These are phyloP conservation scores for Leptatherina wallacei DNA, from an alignment of 2,797 vertebrate species.

Conservation along the genomic window DNA sequence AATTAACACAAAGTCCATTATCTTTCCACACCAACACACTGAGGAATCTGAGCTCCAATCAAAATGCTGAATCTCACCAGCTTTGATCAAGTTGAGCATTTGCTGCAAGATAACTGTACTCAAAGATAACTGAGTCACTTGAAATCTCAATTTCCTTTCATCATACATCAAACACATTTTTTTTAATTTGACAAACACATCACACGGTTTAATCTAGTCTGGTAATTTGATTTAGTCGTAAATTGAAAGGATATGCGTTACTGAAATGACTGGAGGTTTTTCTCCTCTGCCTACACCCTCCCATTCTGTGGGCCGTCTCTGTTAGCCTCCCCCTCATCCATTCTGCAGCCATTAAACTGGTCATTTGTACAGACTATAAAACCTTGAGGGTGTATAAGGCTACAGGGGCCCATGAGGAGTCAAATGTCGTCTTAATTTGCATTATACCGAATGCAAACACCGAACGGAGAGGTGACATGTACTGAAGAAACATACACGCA, in stretches of 20 bases:
- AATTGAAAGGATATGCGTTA: constrained; percentile 49
- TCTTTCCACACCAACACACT: constrained; percentile 16
- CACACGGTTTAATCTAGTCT: constrained; percentile 61
- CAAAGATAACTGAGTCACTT: constrained; percentile 54
- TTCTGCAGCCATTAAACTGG: constrained; percentile 48
- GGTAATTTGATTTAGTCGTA: constrained; percentile 57
- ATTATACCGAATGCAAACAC: too few species aligned
- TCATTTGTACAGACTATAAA: constrained; percentile 59
- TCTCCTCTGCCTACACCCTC: constrained; percentile 2
- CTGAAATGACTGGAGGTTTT: constrained; percentile 53
- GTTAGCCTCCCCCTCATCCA: constrained; percentile 13
- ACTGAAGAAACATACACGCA: constrained; percentile 9
- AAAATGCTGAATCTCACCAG: constrained; percentile 23
- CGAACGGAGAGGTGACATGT: background rate
- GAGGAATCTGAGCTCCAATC: constrained; percentile 16
- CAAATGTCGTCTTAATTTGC: constrained; percentile 41
- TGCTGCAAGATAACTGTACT: constrained; percentile 55
- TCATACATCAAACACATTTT: constrained; percentile 63
- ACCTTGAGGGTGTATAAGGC: constrained; percentile 24
- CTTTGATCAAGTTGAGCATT: constrained; percentile 53
- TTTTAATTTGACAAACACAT: constrained; percentile 46
- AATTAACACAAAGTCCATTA: constrained; percentile 17
- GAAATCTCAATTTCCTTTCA: constrained; percentile 63
- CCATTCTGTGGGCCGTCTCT: background rate
- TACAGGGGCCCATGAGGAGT: constrained; percentile 26